Evolutionary conservation across 92 coral and sea anemone genomes (phyloP), one percentile per base, ranked within the genome.

Genomic region (Desmophyllum pertusum): DNA sequence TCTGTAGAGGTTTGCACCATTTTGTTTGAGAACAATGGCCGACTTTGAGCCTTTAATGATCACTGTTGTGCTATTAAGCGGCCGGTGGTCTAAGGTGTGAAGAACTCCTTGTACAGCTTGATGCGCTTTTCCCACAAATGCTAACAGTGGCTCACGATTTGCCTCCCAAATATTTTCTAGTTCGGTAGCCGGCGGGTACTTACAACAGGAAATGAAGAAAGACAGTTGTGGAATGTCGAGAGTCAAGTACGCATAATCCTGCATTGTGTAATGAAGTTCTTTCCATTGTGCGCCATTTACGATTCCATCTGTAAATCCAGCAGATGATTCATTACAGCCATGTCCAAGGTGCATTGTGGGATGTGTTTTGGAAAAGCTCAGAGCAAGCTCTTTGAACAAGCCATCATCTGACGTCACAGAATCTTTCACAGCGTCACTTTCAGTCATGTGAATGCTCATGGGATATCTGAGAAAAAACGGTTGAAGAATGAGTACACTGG

Each of bases 311-410:
- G 83, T 76, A 70, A 94, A 97, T 77, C 83, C 84, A 0, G 79
- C 80, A 9, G 45, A 73, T 11, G 93, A 71, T 53, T 88, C 85
- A 68, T 89, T 89, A 72, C 99, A 97, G 19, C 97, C 93, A 41
- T 62, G 85, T 46, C 99, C 98, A 52, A 88, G 75, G 79, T 91
- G 92, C 99, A 97, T 94, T 84, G 86, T 89, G 80, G 98, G 98
- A 61, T 97, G 98, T 25, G 89, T 88, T 52, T 6, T 82, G 77
- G 98, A 83, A 65, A 89, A 97, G 52, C 86, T 76, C 19, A 84
- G 78, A 30, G 99, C 98, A 48, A 97, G 83, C 71, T 97, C 97
- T 78, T 79, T 86, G 69, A 94, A 90, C 53, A 89, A 86, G 75
- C 88, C 77, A 38, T 91, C 91, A 71, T 96, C 95, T 31, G 94